phyloP scores from a whole-genome alignment of 1,140 invertebrate species.

The Penaeus indicus region DNA sequence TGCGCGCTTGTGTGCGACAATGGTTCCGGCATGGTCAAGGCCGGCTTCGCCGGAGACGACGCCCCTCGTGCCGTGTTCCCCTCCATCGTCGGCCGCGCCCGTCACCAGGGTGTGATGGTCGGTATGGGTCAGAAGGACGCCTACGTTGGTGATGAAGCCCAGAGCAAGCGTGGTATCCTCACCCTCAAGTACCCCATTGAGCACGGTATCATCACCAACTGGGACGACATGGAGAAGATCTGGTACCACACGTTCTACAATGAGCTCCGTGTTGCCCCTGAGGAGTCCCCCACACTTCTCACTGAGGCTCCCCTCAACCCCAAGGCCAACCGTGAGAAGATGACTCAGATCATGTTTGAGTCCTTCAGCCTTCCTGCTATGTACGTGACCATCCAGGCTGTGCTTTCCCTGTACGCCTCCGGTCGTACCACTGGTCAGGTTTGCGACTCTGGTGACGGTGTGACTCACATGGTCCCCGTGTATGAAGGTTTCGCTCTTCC shows the following conservation, averaged over 20 bases:
- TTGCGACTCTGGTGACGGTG: conserved; percentile 41
- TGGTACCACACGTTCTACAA: conserved; percentile 98
- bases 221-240: conserved; percentile 98
- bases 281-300: conserved; percentile 91
- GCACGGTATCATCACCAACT: conserved; percentile 95
- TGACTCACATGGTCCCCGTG: conserved; percentile 20
- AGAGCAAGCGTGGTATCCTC: conserved; percentile 91
- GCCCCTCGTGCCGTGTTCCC: conserved; percentile 78
- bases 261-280: conserved; percentile 92
- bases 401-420: conserved; percentile 32
- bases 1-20: too few relatives aligned
- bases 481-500: conserved; percentile 44
- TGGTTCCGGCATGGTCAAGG: conserved; percentile 79
- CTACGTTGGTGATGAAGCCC: conserved; percentile 93
- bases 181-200: conserved; percentile 94
- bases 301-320: conserved; percentile 94
- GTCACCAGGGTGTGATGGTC: conserved; percentile 84
- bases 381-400: conserved; percentile 39
- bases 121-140: conserved; percentile 94
- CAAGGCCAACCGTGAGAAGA: conserved; percentile 85
- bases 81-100: conserved; percentile 76
- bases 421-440: conserved; percentile 33
- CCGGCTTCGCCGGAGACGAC: conserved; percentile 78
- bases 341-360: conserved; percentile 79
- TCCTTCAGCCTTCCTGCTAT: conserved; percentile 75